Evolutionary conservation across 2,888 invertebrate species (phyloP).

Genomic region (Gymnosoma rotundatum): DNA sequence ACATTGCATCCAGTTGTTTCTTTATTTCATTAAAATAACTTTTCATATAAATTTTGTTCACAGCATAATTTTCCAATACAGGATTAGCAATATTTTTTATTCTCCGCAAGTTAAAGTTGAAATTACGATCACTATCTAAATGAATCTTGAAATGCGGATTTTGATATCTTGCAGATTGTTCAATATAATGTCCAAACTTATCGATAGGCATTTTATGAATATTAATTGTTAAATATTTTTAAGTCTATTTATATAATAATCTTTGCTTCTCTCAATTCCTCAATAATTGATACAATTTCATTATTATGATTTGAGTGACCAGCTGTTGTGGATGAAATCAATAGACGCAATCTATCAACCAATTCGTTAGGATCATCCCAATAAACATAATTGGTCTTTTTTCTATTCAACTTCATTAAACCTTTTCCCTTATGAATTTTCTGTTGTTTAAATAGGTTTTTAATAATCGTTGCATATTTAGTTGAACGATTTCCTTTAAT

Average conservation of each 20-base stretch:
- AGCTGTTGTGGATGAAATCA: conserved; percentile 5
- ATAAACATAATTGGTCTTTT: conserved; percentile 9
- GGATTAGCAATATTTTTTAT: conserved; percentile 7
- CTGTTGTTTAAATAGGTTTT: conserved; percentile 5
- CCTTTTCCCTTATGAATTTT: neutral
- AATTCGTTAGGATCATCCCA: neutral
- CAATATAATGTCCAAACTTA: conserved; percentile 22
- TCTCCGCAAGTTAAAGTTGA: no score
- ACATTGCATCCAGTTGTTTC: conserved; percentile 1
- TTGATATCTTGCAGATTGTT: conserved; percentile 8
- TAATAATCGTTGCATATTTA: conserved; percentile 6
- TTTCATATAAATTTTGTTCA: conserved; percentile 17
- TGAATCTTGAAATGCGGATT: conserved; percentile 6
- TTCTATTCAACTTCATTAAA: neutral
- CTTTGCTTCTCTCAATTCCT: conserved; percentile 20
- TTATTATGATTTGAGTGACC: conserved; percentile 11
- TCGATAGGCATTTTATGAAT: conserved; percentile 14
- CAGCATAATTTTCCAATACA: conserved; percentile 10
- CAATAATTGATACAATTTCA: conserved; percentile 18
- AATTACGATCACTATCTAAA: neutral
- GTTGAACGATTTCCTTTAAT: conserved; percentile 10
- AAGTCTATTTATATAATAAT: conserved; percentile 30
- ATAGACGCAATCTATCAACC: conserved; percentile 1
- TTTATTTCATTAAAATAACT: conserved; percentile 13
- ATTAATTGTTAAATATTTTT: conserved; percentile 3